These are phyloP conservation scores for Dryobotodes eremita DNA, from an alignment of 2,888 invertebrate genomes.

Conservation along the genomic window DNA sequence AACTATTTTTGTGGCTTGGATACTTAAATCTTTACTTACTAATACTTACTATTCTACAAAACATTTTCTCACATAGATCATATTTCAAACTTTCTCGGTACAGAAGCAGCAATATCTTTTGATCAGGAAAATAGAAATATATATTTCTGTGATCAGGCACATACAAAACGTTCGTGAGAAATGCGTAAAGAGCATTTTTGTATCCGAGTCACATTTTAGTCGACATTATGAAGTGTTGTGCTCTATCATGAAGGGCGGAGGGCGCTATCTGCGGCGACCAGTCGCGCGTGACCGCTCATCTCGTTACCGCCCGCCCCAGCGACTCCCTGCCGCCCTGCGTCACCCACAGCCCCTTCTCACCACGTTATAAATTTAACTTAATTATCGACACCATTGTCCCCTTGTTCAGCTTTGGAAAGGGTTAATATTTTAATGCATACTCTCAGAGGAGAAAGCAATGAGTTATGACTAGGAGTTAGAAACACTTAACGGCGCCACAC, in stretches of 20 bases:
- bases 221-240: conserved; percentile 73
- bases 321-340: conserved; percentile 51
- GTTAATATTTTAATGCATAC: conserved; percentile 67
- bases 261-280: conserved; percentile 79
- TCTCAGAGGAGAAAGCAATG: conserved; percentile 64
- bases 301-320: conserved; percentile 76
- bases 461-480: conserved; percentile 60
- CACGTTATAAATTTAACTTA: conserved; percentile 80
- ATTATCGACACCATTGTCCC: conserved; percentile 76
- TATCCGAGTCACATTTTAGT: conserved; percentile 56
- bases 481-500: conserved; percentile 54
- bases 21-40: neutral
- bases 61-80: neutral
- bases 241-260: conserved; percentile 67
- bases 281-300: conserved; percentile 87
- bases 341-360: conserved; percentile 59
- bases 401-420: conserved; percentile 72
- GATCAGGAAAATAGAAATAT: neutral
- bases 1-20: neutral
- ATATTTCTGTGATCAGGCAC: neutral
- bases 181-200: conserved; percentile 43
- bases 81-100: neutral
- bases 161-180: conserved; percentile 14
- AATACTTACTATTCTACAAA: neutral
- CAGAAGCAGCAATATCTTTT: neutral